phyloP scores from a whole-genome alignment of 2,888 invertebrate genomes.

The Helleia helle region DNA sequence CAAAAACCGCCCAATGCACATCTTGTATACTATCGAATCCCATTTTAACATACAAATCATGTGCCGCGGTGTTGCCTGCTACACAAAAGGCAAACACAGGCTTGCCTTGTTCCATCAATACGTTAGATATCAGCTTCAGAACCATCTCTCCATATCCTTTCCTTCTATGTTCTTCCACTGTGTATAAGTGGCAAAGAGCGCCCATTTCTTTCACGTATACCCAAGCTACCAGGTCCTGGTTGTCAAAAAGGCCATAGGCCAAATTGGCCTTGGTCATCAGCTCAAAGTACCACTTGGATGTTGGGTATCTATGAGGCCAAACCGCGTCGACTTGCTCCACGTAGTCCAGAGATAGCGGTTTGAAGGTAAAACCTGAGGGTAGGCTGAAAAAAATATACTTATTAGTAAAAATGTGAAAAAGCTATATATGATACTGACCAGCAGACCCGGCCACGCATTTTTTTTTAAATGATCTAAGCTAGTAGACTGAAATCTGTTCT shows the following conservation, averaged over 20 bases:
- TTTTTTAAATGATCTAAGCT: too few relatives aligned
- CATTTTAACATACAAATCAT: constrained; percentile 36
- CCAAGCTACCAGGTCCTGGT: constrained; percentile 34
- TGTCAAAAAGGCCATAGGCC: constrained; percentile 36
- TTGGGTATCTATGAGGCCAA: constrained; percentile 39
- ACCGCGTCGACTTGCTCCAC: constrained; percentile 29
- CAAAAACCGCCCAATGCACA: constrained; percentile 27
- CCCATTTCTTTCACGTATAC: constrained; percentile 39
- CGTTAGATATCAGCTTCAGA: constrained; percentile 35
- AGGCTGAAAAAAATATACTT: constrained; percentile 31
- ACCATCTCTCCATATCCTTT: constrained; percentile 41
- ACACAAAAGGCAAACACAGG: constrained; percentile 34
- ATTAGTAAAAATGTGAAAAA: too few relatives aligned
- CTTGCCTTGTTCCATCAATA: constrained; percentile 28
- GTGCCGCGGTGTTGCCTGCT: constrained; percentile 31
- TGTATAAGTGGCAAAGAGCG: constrained; percentile 38
- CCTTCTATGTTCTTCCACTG: constrained; percentile 35
- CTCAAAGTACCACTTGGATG: constrained; percentile 33
- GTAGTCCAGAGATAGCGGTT: constrained; percentile 28
- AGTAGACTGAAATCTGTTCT: too few relatives aligned
- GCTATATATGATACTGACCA: too few relatives aligned
- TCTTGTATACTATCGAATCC: constrained; percentile 26
- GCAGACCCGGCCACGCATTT: too few relatives aligned
- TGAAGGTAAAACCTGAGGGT: constrained; percentile 27
- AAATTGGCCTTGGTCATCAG: constrained; percentile 33